Evolutionary conservation across 2,888 invertebrate genomes (phyloP).

Genomic region (Aporophyla lueneburgensis): DNA sequence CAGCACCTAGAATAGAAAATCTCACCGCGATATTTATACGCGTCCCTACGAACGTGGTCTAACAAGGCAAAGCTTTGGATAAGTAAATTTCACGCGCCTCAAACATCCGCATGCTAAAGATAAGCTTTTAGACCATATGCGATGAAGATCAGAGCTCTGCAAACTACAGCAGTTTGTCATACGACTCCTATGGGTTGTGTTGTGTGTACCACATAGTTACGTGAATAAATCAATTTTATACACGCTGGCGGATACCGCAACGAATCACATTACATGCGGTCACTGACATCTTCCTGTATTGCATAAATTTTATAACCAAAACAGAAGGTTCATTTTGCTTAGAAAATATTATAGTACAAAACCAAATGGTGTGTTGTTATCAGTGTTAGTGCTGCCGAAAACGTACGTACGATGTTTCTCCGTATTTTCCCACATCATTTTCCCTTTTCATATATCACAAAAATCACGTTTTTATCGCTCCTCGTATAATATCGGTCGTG

Average conservation of each 20-base stretch:
- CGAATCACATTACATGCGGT: constrained; percentile 87
- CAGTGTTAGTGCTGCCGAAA: constrained; percentile 33
- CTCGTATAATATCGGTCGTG: constrained; percentile 40
- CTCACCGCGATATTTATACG: too few relatives aligned
- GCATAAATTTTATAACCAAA: constrained; percentile 78
- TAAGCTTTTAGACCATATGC: constrained; percentile 56
- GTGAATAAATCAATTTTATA: constrained; percentile 85
- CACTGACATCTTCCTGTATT: constrained; percentile 86
- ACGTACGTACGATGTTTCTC: constrained; percentile 38
- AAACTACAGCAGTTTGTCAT: constrained; percentile 63
- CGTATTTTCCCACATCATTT: constrained; percentile 38
- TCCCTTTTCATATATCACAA: constrained; percentile 36
- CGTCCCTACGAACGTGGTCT: too few relatives aligned
- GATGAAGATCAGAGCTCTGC: constrained; percentile 48
- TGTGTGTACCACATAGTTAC: constrained; percentile 70
- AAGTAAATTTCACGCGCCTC: constrained; percentile 48
- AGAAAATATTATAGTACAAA: constrained; percentile 43
- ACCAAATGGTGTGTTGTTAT: constrained; percentile 58
- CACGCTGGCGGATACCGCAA: constrained; percentile 83
- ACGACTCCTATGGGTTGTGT: constrained; percentile 56
- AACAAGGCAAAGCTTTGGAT: constrained; percentile 44
- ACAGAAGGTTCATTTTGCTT: constrained; percentile 50
- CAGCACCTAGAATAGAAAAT: too few relatives aligned
- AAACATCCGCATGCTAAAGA: constrained; percentile 29
- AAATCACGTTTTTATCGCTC: constrained; percentile 55